Evolutionary conservation across 2,113 vertebrate genomes (phyloP), one percentile per base, ranked within the genome.

Genomic region (Caranx ignobilis): DNA sequence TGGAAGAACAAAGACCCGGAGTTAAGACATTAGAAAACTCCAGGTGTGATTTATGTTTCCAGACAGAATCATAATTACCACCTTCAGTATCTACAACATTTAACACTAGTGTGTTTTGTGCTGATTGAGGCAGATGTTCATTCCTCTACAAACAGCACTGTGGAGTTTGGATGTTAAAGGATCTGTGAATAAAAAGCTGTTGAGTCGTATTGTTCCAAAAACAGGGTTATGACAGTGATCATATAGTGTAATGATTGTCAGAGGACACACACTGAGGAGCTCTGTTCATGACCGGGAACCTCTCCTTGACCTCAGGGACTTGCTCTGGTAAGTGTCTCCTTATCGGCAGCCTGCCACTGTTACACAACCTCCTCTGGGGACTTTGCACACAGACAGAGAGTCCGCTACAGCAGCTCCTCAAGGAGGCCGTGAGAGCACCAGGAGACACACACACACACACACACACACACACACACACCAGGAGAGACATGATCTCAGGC

Each of bases 201-300:
- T 26, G 26, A 26, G 26, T 26, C 26, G 26, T 26, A 26, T 26
- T 26, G 26, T 26, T 26, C 26, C 26, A 26, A 1, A 26, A 26
- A 26, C 26, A 26, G 26, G n/a, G n/a, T n/a, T n/a, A n/a, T n/a
- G n/a, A n/a, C n/a, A 26, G 26, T 26, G 26, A 57, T 37, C 6
- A 34, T 11, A 6, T 31, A 74, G 60, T 43, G 26, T 55, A 75
- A 82, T 80, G 11, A 66, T 74, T 81, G 62, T 13, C 39, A 62
- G 73, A 54, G 10, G 37, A 71, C 3, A 54, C 11, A 71, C 3
- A 54, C 11, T 34, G 43, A 43, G 13, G 3, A 21, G 45, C 26
- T 57, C 11, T 56, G 7, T 26, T 15, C n/a, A 19, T 7, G 45
- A 43, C 43, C 31, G 45, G 13, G 62, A 57, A 34, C 43, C 15